A percentile compares a stretch with the other conserved stretches of the same genome.
Evolutionary conservation across 1,140 invertebrate genomes (phyloP).

Genomic region (Bombus sylvicola): DNA sequence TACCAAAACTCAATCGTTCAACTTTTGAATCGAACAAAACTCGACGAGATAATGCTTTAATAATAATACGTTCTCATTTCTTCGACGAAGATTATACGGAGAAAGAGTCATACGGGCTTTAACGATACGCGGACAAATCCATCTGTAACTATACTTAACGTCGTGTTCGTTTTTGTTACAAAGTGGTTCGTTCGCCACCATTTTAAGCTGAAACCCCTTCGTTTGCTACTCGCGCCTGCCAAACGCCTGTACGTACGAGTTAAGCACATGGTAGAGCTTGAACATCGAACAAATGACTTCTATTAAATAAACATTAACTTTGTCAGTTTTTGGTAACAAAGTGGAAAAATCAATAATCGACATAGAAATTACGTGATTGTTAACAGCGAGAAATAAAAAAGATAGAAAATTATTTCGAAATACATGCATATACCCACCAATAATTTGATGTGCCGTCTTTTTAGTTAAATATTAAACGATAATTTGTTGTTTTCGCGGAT

Average conservation of each 20-base stretch:
- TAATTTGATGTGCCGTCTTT: no score
- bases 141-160: not conserved
- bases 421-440: no score
- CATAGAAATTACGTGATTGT: not conserved
- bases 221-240: not conserved
- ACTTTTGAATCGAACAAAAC: no score
- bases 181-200: not conserved
- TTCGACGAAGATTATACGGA: not conserved
- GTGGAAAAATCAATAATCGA: no score
- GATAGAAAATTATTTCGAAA: no score
- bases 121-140: not conserved
- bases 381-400: not conserved
- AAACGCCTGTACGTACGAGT: not conserved
- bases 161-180: not conserved
- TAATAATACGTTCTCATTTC: not conserved
- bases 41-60: no score
- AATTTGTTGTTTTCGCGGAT: not conserved
- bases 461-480: not conserved
- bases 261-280: not conserved
- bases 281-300: not conserved
- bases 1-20: no score
- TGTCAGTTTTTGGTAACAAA: not conserved
- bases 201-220: not conserved
- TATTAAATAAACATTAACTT: not conserved
- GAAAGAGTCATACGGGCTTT: not conserved